Evolutionary conservation across 2,888 invertebrate species (phyloP).

Genomic region (Siphlonurus alternatus): DNA sequence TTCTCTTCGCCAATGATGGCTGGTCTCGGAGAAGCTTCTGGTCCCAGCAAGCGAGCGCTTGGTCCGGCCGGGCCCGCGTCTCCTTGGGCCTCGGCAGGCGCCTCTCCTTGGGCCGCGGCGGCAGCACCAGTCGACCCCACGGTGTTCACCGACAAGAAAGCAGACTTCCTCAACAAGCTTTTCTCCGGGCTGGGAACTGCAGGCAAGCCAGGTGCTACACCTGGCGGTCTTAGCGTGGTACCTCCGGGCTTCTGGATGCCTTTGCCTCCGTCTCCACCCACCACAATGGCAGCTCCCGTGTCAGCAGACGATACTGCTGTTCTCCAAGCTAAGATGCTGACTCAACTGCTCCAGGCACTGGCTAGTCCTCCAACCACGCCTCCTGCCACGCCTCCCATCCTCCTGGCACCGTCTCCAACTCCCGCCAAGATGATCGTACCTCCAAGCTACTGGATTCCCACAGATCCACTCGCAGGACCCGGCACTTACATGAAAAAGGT

Average conservation of each 20-base stretch:
- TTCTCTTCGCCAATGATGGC: background rate
- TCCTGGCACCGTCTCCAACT: slow-evolving; percentile 8
- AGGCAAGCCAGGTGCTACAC: slow-evolving; percentile 1
- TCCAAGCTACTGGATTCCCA: slow-evolving; percentile 22
- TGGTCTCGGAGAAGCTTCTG: background rate
- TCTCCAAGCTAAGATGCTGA: background rate
- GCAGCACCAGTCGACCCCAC: slow-evolving; percentile 17
- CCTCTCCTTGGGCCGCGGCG: background rate
- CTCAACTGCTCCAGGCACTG: background rate
- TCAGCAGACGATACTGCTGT: slow-evolving; percentile 13
- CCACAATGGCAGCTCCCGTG: slow-evolving; percentile 10
- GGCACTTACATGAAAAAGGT: slow-evolving; percentile 23
- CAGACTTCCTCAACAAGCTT: slow-evolving; percentile 21
- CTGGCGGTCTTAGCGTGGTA: background rate
- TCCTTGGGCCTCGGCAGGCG: background rate
- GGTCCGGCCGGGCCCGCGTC: background rate
- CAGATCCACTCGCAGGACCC: slow-evolving; percentile 19
- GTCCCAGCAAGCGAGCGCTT: background rate
- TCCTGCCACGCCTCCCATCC: background rate
- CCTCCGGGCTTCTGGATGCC: slow-evolving; percentile 4
- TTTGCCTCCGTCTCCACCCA: slow-evolving; percentile 6
- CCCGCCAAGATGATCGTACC: slow-evolving; percentile 23
- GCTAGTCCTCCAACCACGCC: background rate
- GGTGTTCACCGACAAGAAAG: slow-evolving; percentile 21
- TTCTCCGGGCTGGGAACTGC: slow-evolving; percentile 21